A percentile compares a stretch with the other conserved stretches of the same genome.
Evolutionary conservation across 2,888 invertebrate species (phyloP).

Genomic region (Rotaria sp.): DNA sequence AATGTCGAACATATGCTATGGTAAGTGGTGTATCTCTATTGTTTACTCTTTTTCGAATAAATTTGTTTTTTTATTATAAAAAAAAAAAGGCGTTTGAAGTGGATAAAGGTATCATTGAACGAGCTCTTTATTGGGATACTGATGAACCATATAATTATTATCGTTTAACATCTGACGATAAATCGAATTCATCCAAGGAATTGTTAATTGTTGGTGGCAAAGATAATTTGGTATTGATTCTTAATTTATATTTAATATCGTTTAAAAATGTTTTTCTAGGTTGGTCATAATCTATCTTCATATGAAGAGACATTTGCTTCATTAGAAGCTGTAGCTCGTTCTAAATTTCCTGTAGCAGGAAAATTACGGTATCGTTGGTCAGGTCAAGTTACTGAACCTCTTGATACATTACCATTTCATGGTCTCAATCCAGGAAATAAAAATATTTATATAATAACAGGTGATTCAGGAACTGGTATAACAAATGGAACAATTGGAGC

Average conservation of each 20-base stretch:
- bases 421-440: constrained; percentile 2
- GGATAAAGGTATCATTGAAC: not conserved
- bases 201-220: constrained; percentile 8
- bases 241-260: not conserved
- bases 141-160: constrained; percentile 5
- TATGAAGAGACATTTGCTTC: not conserved
- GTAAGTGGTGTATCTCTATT: not conserved
- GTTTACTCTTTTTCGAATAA: not conserved
- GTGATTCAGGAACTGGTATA: constrained; percentile 2
- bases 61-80: not conserved
- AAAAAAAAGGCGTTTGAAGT: not conserved
- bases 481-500: not conserved
- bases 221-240: not conserved
- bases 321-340: not conserved
- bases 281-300: not conserved
- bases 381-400: not conserved
- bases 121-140: constrained; percentile 1
- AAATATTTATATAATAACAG: constrained; percentile 4
- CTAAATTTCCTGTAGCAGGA: not conserved
- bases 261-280: not conserved
- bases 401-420: not conserved
- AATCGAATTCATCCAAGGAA: not conserved
- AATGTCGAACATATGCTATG: not conserved
- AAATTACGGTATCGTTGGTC: constrained; percentile 10
- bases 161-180: not conserved